A percentile compares a stretch with the other conserved stretches of the same genome.
Evolutionary conservation across 2,888 invertebrate species (phyloP).

Genomic region (Aleiodes testaceus): DNA sequence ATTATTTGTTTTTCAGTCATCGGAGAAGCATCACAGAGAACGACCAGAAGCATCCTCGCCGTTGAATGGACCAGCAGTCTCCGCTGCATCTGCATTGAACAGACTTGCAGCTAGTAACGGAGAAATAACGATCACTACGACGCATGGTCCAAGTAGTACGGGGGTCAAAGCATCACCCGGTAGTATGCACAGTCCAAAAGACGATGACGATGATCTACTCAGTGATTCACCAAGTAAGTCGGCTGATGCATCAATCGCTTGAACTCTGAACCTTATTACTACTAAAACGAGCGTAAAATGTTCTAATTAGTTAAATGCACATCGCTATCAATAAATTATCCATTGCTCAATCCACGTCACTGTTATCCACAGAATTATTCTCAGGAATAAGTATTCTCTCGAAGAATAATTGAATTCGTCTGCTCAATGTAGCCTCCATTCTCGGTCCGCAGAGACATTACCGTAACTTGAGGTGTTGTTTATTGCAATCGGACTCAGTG

Average conservation of each 20-base stretch:
- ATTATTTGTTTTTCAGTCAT: slow-evolving; percentile 57
- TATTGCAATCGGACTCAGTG: slow-evolving; percentile 52
- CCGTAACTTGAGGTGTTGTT: slow-evolving; percentile 47
- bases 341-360: slow-evolving; percentile 42
- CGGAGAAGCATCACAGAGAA: slow-evolving; percentile 73
- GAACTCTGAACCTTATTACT: too few relatives aligned
- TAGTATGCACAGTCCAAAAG: slow-evolving; percentile 71
- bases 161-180: slow-evolving; percentile 69
- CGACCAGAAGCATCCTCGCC: slow-evolving; percentile 73
- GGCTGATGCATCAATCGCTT: not conserved
- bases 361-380: slow-evolving; percentile 3
- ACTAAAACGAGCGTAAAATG: not conserved
- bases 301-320: not conserved
- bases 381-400: slow-evolving; percentile 2
- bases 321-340: slow-evolving; percentile 35
- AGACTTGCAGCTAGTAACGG: slow-evolving; percentile 86
- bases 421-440: not conserved
- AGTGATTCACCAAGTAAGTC: slow-evolving; percentile 90
- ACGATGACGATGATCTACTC: slow-evolving; percentile 78
- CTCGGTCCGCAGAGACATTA: slow-evolving; percentile 27
- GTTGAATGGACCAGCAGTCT: slow-evolving; percentile 73
- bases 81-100: slow-evolving; percentile 78
- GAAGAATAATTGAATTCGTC: slow-evolving; percentile 29
- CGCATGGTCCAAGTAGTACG: slow-evolving; percentile 76
- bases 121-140: slow-evolving; percentile 88